These are phyloP conservation scores for Cuculus canorus DNA, from an alignment of 2,797 vertebrate genomes.

Conservation along the genomic window DNA sequence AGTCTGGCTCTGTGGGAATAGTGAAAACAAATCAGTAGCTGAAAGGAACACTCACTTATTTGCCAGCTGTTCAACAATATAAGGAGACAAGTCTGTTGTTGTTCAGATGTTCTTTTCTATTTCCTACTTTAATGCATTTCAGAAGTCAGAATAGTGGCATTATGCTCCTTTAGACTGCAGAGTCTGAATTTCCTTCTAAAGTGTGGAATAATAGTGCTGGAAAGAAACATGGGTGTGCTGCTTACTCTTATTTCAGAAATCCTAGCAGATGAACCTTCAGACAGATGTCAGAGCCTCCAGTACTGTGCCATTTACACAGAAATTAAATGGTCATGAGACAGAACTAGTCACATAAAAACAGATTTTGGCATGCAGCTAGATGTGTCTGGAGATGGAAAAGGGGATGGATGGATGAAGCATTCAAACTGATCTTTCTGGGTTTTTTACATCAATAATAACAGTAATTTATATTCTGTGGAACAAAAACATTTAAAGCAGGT, in stretches of 20 bases:
- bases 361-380: background rate
- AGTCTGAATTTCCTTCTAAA: background rate
- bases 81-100: too few relatives aligned
- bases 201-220: fast-evolving
- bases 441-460: background rate
- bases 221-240: background rate
- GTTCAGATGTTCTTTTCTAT: background rate
- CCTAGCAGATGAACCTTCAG: background rate
- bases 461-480: background rate
- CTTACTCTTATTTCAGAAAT: background rate
- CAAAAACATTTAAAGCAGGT: background rate
- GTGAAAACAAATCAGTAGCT: background rate
- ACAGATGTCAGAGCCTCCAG: background rate
- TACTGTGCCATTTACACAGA: background rate
- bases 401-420: fast-evolving
- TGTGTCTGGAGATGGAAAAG: too few relatives aligned
- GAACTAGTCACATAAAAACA: background rate
- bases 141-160: background rate
- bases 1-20: background rate
- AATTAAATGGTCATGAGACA: fast-evolving
- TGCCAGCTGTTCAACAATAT: background rate
- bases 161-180: background rate
- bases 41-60: fast-evolving
- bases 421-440: background rate
- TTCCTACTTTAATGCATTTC: background rate